Evolutionary conservation across 2,113 vertebrate genomes (phyloP).

Genomic region (Dipodomys spectabilis): DNA sequence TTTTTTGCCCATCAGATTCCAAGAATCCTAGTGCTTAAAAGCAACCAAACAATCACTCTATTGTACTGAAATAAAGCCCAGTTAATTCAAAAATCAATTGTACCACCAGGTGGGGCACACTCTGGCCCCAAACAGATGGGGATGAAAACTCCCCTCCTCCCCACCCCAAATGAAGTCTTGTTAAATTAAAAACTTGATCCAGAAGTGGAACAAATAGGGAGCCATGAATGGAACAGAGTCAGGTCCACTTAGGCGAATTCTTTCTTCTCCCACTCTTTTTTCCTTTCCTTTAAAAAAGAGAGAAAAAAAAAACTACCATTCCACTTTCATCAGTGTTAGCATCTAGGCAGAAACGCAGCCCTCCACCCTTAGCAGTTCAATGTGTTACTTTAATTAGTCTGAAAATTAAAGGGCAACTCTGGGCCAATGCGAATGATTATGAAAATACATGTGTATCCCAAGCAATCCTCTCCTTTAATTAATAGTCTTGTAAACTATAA

Average conservation of each 20-base stretch:
- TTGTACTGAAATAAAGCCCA: slow-evolving; percentile 84
- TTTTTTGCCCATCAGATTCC: slow-evolving; percentile 86
- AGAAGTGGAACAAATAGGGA: slow-evolving; percentile 83
- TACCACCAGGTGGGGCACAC: slow-evolving; percentile 79
- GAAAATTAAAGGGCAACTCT: slow-evolving; percentile 89
- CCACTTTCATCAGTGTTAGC: slow-evolving; percentile 83
- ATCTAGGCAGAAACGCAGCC: slow-evolving; percentile 84
- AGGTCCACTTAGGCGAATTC: slow-evolving; percentile 82
- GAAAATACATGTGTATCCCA: slow-evolving; percentile 89
- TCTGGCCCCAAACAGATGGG: slow-evolving; percentile 82
- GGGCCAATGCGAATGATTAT: slow-evolving; percentile 88
- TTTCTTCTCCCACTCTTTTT: slow-evolving; percentile 75
- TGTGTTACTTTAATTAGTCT: slow-evolving; percentile 89
- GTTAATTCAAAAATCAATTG: slow-evolving; percentile 81
- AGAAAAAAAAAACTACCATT: slow-evolving; percentile 72
- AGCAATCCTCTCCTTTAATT: slow-evolving; percentile 88
- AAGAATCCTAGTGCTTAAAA: slow-evolving; percentile 81
- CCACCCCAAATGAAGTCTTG: slow-evolving; percentile 66
- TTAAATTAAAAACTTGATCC: slow-evolving; percentile 85
- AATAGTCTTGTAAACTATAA: slow-evolving; percentile 89
- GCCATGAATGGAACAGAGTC: slow-evolving; percentile 83
- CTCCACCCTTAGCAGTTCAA: slow-evolving; percentile 85
- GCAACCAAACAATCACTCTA: slow-evolving; percentile 77
- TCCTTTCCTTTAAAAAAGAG: slow-evolving; percentile 34
- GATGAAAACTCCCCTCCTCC: slow-evolving; percentile 64